Base-by-base conservation (phyloP, 1,140 invertebrate species). In the Nasonia vitripennis region DNA sequence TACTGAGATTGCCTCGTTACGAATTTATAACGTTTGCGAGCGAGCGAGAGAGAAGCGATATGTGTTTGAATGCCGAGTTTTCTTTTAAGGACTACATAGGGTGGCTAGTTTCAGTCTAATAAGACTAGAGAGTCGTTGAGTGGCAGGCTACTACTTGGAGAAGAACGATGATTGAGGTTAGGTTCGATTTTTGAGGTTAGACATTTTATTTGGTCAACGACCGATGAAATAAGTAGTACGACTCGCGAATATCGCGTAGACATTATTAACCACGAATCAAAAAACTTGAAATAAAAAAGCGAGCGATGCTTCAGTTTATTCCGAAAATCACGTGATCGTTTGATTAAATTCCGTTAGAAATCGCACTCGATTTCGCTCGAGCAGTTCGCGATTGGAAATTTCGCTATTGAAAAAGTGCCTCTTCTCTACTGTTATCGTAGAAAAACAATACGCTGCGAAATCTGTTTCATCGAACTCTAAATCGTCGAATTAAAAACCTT, bases 301-400 rank as follows among this genome's bases (percentile, higher is more conserved):
- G 4, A 68, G 17, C 6, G n/a, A 34, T 34, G 45, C 67, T 37
- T 37, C 3, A 12, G 6, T 55, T 55, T 68, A 34, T 73, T 34
- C 5, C 0, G 20, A 17, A 27, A 83, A 45, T 77, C 51, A 83
- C 73, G 81, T 34, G 45, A 31, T 4, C 55, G 51, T n/a, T 78
- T 83, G 51, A 78, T 84, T 84, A 78, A 84, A 78, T 84, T 71
- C 70, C 27, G 62, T 34, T 71, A 11, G 17, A 78, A 84, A 78
- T 84, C 67, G 67, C 83, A 71, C 41, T 71, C 51, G 48, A 78
- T 78, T 84, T 55, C 37, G 51, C 27, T 71, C n/a, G 51, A 20
- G 78, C 45, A 14, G 27, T 31, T 81, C 31, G 34, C 68, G 7
- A 81, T 71, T 51, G n/a, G 14, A 81, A 81, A 81, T 31, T 71